Conservation (phyloP, 1,140 invertebrate species). For the Glossosoma conforme region DNA sequence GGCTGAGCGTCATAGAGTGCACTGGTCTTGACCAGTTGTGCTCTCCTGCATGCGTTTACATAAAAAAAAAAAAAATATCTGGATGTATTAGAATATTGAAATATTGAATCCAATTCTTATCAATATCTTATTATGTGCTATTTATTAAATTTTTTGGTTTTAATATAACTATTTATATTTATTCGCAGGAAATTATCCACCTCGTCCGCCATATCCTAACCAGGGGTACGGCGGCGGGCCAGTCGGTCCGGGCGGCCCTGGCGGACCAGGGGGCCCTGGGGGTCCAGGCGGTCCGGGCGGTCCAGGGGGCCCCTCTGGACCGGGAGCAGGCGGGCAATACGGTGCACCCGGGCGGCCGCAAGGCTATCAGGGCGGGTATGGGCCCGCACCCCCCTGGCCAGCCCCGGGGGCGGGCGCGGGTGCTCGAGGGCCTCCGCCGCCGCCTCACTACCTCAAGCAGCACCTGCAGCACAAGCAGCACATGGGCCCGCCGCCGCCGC, state of each 20-base stretch:
- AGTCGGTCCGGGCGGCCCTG: conserved; percentile 35
- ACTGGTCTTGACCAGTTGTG: too few species aligned
- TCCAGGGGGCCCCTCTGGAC: conserved; percentile 22
- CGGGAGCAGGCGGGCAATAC: conserved; percentile 37
- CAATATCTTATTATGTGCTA: too few species aligned
- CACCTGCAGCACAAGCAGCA: conserved; percentile 59
- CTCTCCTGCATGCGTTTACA: too few species aligned
- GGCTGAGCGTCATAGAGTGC: too few species aligned
- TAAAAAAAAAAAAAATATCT: too few species aligned
- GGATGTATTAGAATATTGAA: too few species aligned
- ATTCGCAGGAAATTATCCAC: conserved; percentile 49
- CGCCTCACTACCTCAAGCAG: conserved; percentile 60
- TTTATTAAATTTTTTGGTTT: too few species aligned
- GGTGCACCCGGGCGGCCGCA: conserved; percentile 37
- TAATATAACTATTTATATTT: too few species aligned
- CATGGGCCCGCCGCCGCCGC: conserved; percentile 55
- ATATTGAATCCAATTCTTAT: too few species aligned
- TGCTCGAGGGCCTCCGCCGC: conserved; percentile 41
- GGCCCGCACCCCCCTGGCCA: conserved; percentile 36
- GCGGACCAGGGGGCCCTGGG: conserved; percentile 36
- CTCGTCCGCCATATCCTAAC: conserved; percentile 50
- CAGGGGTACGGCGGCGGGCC: conserved; percentile 47
- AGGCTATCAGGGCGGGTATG: conserved; percentile 27
- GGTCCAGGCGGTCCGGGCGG: conserved; percentile 34
- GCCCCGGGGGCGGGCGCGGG: conserved; percentile 27